Base-by-base conservation (phyloP, 2,113 vertebrate species). In the Condylura cristata region DNA sequence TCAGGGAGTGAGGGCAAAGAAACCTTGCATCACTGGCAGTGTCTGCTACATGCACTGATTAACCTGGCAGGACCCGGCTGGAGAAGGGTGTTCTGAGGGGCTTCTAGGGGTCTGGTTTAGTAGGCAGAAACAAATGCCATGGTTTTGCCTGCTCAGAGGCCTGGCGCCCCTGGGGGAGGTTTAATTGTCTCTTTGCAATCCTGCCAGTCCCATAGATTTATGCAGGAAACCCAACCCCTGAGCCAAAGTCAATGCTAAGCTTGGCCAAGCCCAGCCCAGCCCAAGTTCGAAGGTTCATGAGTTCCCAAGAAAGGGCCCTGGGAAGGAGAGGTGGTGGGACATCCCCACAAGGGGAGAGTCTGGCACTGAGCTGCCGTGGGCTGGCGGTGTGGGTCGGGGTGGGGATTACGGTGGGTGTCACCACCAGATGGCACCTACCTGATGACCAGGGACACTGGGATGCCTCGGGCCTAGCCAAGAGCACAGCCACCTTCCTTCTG, bases 231-330 rank as follows among this genome's bases (percentile, higher is more conserved):
- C 91, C 91, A 96, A 89, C 94, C 96, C 91, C 51, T 53, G 91
- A 89, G 93, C 93, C 95, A 96, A 96, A 97, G 96, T 97, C 96
- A 94, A 81, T 4, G 91, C 53, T 91, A 81, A 81, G 87, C 89
- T 80, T 68, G 37, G 95, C 96, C 94, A 61, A 94, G 87, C 86
- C 95, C 94, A 84, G 87, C 95, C 95, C 91, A 94, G 89, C 97
- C 96, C 93, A 95, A 65, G 96, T 97, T 95, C 71, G 89, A 97
- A 97, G 95, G 95, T 97, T 96, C 86, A 1, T 1, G 3, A 61
- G 65, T 96, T 96, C 94, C 72, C 91, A 96, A 66, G 93, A 71
- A 82, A 30, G 71, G 89, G 84, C 70, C 80, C 89, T 91, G 89
- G 89, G 93, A 86, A 86, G 95, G 81, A 75, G 20, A 76, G 91